A percentile compares a stretch with the other conserved stretches of the same genome.
Conservation (phyloP, 1,140 invertebrate species). For the Diachasma alloeum region DNA sequence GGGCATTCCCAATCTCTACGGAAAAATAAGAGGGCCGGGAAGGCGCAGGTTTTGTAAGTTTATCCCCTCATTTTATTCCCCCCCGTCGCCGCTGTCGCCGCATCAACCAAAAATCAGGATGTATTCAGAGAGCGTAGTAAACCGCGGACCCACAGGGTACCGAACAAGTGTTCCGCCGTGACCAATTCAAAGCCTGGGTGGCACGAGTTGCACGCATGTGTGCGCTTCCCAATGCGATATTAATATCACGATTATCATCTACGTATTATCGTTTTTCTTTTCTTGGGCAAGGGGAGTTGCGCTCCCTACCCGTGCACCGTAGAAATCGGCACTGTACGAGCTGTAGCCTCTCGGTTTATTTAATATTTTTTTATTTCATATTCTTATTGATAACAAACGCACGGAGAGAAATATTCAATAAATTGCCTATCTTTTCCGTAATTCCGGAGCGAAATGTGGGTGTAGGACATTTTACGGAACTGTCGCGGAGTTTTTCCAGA, state of each 20-base stretch:
- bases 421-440: no score
- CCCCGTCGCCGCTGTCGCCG: not conserved
- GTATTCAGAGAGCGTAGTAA: conserved; percentile 51
- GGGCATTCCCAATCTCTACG: not conserved
- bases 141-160: conserved; percentile 46
- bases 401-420: no score
- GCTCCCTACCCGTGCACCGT: not conserved
- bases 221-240: conserved; percentile 66
- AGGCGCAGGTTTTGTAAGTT: not conserved
- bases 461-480: no score
- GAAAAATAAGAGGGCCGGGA: not conserved
- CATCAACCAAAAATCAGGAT: conserved; percentile 55
- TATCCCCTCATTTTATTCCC: not conserved
- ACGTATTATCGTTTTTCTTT: conserved; percentile 56
- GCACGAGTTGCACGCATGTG: conserved; percentile 61
- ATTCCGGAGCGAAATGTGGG: no score
- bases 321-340: no score
- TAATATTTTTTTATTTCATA: no score
- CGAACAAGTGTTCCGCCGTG: conserved; percentile 63
- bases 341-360: no score
- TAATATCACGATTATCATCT: conserved; percentile 67
- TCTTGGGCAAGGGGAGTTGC: conserved; percentile 29
- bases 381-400: not conserved
- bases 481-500: no score
- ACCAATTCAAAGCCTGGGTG: conserved; percentile 52